Evolutionary conservation across 2,888 invertebrate genomes (phyloP).

Genomic region (Oeneis ivallda): DNA sequence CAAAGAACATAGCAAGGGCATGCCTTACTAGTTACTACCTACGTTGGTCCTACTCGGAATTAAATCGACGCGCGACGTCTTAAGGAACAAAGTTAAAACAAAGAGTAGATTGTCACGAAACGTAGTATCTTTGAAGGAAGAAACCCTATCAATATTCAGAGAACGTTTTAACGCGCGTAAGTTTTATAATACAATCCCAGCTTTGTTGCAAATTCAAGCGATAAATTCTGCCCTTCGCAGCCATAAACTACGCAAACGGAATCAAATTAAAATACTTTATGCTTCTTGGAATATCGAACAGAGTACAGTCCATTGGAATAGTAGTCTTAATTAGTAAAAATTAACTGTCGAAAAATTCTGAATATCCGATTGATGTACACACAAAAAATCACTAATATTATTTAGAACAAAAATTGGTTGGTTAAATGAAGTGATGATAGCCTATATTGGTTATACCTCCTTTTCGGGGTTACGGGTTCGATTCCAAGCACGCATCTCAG

Average conservation of each 20-base stretch:
- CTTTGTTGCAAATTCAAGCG: conserved; percentile 23
- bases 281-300: background rate
- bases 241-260: conserved; percentile 10
- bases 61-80: background rate
- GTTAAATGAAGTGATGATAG: too few relatives aligned
- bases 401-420: too few relatives aligned
- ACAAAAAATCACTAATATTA: background rate
- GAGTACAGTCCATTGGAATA: background rate
- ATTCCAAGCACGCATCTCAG: too few relatives aligned
- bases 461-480: too few relatives aligned
- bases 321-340: background rate
- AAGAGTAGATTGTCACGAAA: conserved; percentile 4
- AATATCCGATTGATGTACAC: background rate
- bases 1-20: too few relatives aligned
- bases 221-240: conserved; percentile 7
- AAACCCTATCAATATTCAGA: conserved; percentile 25
- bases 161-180: conserved; percentile 23
- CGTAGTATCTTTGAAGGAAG: conserved; percentile 10
- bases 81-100: background rate
- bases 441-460: too few relatives aligned
- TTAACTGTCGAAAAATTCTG: background rate
- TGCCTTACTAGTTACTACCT: too few relatives aligned
- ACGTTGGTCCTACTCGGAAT: background rate
- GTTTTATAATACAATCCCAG: conserved; percentile 22
- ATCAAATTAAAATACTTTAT: conserved; percentile 8